Base-by-base conservation (phyloP, 2,888 invertebrate genomes). In the Watsonalla cultraria region DNA sequence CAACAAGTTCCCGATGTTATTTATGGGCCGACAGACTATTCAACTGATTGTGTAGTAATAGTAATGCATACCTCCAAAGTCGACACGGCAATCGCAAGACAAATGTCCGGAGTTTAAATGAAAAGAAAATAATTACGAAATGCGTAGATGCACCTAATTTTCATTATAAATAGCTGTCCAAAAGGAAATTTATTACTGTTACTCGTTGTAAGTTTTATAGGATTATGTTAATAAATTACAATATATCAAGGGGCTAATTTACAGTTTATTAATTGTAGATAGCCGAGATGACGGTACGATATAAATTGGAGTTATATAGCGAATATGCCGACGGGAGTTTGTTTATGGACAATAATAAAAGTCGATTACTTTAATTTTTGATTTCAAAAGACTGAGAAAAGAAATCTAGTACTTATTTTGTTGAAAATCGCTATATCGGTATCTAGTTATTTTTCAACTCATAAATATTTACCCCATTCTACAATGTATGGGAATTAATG, bases 11-110 rank as follows among this genome's bases (percentile, higher is more conserved):
- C 69, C 69, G 65, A 74, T 69, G 80, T 84, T 85, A 88, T 89
- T 88, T 88, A 89, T 88, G 81, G 78, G 79, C 76, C 65, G 76
- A 71, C 75, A 68, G 64, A 83, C 79, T 77, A 82, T 84, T 70
- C 80, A 74, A 75, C 74, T 82, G 81, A 86, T 83, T 81, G 82
- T 78, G 71, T 62, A 59, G 62, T 65, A 68, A 73, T 62, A 59
- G 62, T 65, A 68, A 73, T 63, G 62, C 70, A 72, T 77, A 81
- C 79, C 79, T 77, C 79, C 72, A 61, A 68, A 70, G 80, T 72
- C 65, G 78, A 78, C 68, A 61, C 66, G 15, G 49, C 49, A 75
- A 75, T 56, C 75, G 70, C 70, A 70, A 75, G 62, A 81, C 64
- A 65, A 72, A 82, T 77, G 69, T 58, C 14, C 47, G 13, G 45